phyloP scores from a whole-genome alignment of 2,113 vertebrate species.

The Octodon degus region DNA sequence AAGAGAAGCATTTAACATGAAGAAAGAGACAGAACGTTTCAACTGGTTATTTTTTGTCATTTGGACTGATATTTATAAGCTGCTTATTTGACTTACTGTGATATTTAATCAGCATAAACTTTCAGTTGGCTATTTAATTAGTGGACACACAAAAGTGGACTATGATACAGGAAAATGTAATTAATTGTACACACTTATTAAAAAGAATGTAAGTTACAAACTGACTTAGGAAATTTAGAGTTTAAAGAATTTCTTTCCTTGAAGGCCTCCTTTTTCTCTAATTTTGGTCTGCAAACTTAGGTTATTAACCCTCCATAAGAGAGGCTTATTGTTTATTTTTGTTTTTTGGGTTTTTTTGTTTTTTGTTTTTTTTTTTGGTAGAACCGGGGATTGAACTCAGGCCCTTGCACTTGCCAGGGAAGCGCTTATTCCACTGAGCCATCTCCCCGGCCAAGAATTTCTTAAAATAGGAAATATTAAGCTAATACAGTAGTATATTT shows the following conservation, averaged over 20 bases:
- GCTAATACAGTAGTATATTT: not conserved
- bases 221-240: not conserved
- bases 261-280: too few relatives aligned
- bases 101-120: conserved; percentile 46
- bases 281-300: too few relatives aligned
- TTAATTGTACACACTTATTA: not conserved
- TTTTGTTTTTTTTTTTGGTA: too few relatives aligned
- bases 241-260: not conserved
- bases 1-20: not conserved
- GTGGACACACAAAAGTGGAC: not conserved
- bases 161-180: conserved; percentile 34
- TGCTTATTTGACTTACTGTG: conserved; percentile 39
- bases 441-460: not conserved
- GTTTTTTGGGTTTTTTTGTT: too few relatives aligned
- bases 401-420: too few relatives aligned
- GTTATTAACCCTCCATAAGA: too few relatives aligned
- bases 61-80: conserved; percentile 4
- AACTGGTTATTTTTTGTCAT: conserved; percentile 51
- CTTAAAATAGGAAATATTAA: not conserved
- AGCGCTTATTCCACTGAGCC: too few relatives aligned
- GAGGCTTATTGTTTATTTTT: too few relatives aligned
- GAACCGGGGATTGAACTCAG: too few relatives aligned
- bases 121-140: conserved; percentile 26
- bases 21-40: not conserved
- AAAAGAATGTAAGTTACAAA: conserved; percentile 25